phyloP scores from a whole-genome alignment of 2,113 vertebrate genomes.

The Brachyhypopomus occidentalis region DNA sequence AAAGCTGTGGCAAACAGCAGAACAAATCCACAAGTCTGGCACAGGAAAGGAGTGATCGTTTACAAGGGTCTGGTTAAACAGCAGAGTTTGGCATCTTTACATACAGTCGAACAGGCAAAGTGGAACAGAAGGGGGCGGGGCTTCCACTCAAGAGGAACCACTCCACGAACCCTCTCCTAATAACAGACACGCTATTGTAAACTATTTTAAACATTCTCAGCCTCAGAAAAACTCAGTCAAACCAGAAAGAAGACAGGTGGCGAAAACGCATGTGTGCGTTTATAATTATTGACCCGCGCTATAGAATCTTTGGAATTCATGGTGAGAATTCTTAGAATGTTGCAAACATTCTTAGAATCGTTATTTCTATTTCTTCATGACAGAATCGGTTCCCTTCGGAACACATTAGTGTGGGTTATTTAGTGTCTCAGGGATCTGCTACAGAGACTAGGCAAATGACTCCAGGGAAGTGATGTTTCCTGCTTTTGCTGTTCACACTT shows the following conservation, averaged over 20 bases:
- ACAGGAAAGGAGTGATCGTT: conserved; percentile 50
- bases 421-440: not conserved
- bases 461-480: conserved; percentile 19
- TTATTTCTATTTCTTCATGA: not conserved
- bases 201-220: too few relatives aligned
- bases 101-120: conserved; percentile 24
- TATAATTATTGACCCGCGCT: not conserved
- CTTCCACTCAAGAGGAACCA: not conserved
- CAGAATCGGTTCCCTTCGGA: not conserved
- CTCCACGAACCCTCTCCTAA: conserved; percentile 7
- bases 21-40: conserved; percentile 50
- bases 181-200: too few relatives aligned
- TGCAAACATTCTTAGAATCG: not conserved
- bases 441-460: not conserved
- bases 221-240: not conserved
- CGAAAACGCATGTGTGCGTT: not conserved
- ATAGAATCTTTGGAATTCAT: not conserved
- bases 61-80: conserved; percentile 50
- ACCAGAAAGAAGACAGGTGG: not conserved
- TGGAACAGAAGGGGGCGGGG: conserved; percentile 42
- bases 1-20: conserved; percentile 9
- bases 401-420: not conserved
- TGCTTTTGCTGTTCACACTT: not conserved
- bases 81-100: conserved; percentile 6
- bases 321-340: not conserved